Conservation (phyloP, 2,113 vertebrate genomes). For the Zosterops hypoxanthus region DNA sequence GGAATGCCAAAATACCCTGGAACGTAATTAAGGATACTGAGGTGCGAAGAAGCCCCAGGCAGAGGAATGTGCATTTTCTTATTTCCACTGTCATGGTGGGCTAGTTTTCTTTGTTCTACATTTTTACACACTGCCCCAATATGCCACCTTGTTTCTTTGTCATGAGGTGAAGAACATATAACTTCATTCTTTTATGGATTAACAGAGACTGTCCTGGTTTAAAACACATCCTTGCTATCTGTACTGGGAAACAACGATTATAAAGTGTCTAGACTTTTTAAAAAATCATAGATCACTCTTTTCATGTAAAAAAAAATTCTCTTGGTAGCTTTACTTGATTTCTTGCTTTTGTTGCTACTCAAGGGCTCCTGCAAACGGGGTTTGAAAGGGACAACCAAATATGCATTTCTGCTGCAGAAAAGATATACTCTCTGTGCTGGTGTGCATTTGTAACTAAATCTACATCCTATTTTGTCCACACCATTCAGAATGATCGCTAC, state of each 20-base stretch:
- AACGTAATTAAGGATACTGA: slow-evolving; percentile 55
- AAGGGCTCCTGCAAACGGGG: not conserved
- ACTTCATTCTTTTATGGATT: not conserved
- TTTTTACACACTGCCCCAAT: not conserved
- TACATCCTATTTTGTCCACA: not conserved
- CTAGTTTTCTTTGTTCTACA: not conserved
- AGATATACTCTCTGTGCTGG: not conserved
- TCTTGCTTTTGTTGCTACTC: not conserved
- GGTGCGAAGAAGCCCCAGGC: slow-evolving; percentile 46
- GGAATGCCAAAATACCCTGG: slow-evolving; percentile 25
- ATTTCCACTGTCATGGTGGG: slow-evolving; percentile 42
- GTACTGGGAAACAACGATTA: not conserved
- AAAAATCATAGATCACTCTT: not conserved
- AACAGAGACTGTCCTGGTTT: not conserved
- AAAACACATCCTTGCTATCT: not conserved
- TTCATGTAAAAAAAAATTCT: not conserved
- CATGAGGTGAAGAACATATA: not conserved
- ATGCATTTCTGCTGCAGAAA: not conserved
- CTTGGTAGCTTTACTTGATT: not conserved
- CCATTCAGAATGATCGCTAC: not conserved
- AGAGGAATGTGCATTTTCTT: slow-evolving; percentile 14
- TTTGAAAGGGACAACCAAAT: not conserved
- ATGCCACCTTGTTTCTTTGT: not conserved
- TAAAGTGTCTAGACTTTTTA: not conserved
- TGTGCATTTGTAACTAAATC: not conserved